Conservation (phyloP, 1,140 invertebrate genomes). For the Tetramorium simillimum region DNA sequence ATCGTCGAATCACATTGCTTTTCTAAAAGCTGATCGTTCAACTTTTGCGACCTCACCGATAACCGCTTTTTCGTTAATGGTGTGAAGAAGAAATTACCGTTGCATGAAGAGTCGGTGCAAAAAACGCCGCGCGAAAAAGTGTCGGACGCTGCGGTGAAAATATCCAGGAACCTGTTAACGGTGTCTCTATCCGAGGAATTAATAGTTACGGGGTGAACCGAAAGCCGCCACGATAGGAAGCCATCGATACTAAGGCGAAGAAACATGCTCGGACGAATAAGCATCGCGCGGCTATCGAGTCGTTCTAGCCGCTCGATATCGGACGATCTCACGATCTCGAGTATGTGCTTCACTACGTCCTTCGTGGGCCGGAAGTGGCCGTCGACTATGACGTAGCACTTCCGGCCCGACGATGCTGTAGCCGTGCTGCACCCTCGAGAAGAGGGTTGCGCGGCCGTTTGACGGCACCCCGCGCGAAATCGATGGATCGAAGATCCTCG, state of each 20-base stretch:
- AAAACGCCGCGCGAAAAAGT: constrained; percentile 24
- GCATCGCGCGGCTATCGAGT: constrained; percentile 16
- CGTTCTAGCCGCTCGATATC: constrained; percentile 25
- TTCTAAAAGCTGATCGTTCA: constrained; percentile 20
- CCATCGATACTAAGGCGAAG: constrained; percentile 39
- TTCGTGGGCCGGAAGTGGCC: constrained; percentile 73
- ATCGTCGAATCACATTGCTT: neutral
- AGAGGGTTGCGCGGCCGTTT: neutral
- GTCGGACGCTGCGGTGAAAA: neutral
- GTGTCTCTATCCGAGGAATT: constrained; percentile 44
- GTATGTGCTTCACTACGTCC: constrained; percentile 54
- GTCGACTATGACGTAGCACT: constrained; percentile 32
- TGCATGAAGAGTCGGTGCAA: constrained; percentile 32
- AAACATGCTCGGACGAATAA: constrained; percentile 28
- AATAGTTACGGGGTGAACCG: constrained; percentile 25
- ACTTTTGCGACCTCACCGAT: neutral
- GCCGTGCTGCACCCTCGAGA: constrained; percentile 29
- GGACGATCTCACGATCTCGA: constrained; percentile 54
- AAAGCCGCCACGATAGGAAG: constrained; percentile 13
- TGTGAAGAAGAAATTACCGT: constrained; percentile 33
- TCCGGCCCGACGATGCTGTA: constrained; percentile 69
- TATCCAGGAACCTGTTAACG: constrained; percentile 25
- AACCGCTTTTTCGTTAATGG: neutral
- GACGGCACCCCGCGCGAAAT: constrained; percentile 52
- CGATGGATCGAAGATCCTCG: constrained; percentile 75